A percentile compares a stretch with the other conserved stretches of the same genome.
Conservation (phyloP, 1,140 invertebrate genomes). For the Steinernema khuongi region DNA sequence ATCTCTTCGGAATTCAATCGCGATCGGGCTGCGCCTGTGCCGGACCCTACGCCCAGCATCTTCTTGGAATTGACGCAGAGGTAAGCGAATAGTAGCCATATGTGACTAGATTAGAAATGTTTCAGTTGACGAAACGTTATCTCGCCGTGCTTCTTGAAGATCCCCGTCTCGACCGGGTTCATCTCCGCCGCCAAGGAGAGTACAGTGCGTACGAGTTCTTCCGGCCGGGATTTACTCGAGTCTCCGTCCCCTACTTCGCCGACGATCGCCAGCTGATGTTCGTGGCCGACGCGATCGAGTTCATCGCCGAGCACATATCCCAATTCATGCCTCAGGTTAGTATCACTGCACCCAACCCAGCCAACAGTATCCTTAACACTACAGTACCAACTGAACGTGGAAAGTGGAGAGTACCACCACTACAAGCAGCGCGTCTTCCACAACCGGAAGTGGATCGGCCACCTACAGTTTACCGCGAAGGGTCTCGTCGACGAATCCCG, state of each 20-base stretch:
- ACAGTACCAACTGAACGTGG: slow-evolving; percentile 65
- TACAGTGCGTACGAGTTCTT: slow-evolving; percentile 71
- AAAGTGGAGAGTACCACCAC: slow-evolving; percentile 83
- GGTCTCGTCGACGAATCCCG: slow-evolving; percentile 64
- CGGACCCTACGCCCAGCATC: slow-evolving; percentile 75
- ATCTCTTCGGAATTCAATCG: slow-evolving; percentile 83
- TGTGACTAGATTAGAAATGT: slow-evolving; percentile 71
- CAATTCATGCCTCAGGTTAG: slow-evolving; percentile 80
- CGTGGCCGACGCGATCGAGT: slow-evolving; percentile 75
- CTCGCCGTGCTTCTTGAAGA: slow-evolving; percentile 28
- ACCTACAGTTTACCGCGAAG: slow-evolving; percentile 72
- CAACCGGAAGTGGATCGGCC: slow-evolving; percentile 75
- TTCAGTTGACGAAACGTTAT: slow-evolving; percentile 20
- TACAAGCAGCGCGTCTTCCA: slow-evolving; percentile 72
- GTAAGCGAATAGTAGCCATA: slow-evolving; percentile 72
- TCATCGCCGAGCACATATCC: slow-evolving; percentile 81
- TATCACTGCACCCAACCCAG: slow-evolving; percentile 57
- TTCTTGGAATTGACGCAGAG: slow-evolving; percentile 74
- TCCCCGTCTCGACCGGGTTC: slow-evolving; percentile 64
- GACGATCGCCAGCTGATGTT: slow-evolving; percentile 71
- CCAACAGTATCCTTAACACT: not conserved
- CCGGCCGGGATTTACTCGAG: slow-evolving; percentile 76
- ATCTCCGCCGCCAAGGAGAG: slow-evolving; percentile 65
- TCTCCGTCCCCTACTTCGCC: slow-evolving; percentile 80
- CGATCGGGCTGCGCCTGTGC: slow-evolving; percentile 78